These are phyloP conservation scores for Phenganax marumi DNA, from an alignment of 92 coral and sea anemone species.

Conservation along the genomic window DNA sequence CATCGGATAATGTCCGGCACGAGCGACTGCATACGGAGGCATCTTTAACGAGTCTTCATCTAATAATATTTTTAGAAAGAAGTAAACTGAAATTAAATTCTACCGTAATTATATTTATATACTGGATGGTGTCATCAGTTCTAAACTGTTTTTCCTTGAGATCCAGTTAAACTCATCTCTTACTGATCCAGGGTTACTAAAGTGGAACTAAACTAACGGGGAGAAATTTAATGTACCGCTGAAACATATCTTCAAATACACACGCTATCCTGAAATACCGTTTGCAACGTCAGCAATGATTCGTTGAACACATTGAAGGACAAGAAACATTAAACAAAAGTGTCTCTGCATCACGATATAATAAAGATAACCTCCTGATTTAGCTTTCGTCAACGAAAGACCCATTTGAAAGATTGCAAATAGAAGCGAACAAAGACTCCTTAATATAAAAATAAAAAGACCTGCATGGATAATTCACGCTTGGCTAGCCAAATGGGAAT, in stretches of 20 bases:
- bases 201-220: too few species aligned
- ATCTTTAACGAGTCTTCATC: slow-evolving; percentile 36
- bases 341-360: not conserved
- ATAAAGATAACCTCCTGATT: not conserved
- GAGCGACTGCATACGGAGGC: slow-evolving; percentile 38
- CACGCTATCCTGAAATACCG: not conserved
- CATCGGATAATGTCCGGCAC: slow-evolving; percentile 50
- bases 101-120: not conserved
- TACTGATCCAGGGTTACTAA: too few species aligned
- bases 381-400: not conserved
- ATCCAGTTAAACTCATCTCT: too few species aligned
- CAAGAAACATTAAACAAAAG: not conserved
- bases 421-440: not conserved
- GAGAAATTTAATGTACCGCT: not conserved
- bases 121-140: not conserved
- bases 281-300: slow-evolving; percentile 25
- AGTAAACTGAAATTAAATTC: not conserved
- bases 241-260: too few species aligned
- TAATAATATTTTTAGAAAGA: not conserved
- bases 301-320: not conserved
- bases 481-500: too few species aligned
- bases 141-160: too few species aligned
- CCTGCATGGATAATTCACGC: too few species aligned
- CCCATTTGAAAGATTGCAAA: not conserved
- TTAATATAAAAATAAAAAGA: too few species aligned